These are phyloP conservation scores for Nilaparvata lugens DNA, from an alignment of 1,140 invertebrate species.

Conservation along the genomic window DNA sequence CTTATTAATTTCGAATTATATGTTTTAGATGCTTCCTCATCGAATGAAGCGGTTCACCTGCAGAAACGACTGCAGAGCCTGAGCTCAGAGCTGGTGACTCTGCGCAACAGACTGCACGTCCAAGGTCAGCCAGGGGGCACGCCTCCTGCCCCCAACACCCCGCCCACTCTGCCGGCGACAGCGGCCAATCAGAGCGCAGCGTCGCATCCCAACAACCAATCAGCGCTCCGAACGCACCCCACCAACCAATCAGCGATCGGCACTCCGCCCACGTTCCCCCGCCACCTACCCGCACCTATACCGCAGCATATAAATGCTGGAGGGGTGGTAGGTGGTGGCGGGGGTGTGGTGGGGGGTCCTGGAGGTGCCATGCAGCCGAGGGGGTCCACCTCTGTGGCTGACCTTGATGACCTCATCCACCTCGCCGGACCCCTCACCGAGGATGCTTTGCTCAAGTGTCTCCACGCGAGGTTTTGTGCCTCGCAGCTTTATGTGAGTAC, in stretches of 20 bases:
- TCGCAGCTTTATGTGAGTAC: slow-evolving; percentile 80
- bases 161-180: slow-evolving; percentile 24
- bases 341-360: slow-evolving; percentile 12
- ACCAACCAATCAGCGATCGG: slow-evolving; percentile 32
- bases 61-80: slow-evolving; percentile 80
- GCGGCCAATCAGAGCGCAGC: not conserved
- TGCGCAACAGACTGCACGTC: slow-evolving; percentile 75
- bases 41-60: slow-evolving; percentile 84
- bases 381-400: slow-evolving; percentile 23
- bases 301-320: slow-evolving; percentile 28
- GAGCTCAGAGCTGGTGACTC: slow-evolving; percentile 79
- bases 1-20: too few species aligned
- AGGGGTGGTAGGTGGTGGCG: slow-evolving; percentile 28
- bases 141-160: slow-evolving; percentile 23
- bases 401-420: slow-evolving; percentile 84
- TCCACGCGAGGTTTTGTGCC: slow-evolving; percentile 78
- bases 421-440: slow-evolving; percentile 84
- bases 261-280: slow-evolving; percentile 33
- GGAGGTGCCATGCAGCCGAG: slow-evolving; percentile 5
- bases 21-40: slow-evolving; percentile 78
- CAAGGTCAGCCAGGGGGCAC: slow-evolving; percentile 35
- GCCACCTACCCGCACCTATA: slow-evolving; percentile 33
- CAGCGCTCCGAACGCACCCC: slow-evolving; percentile 30
- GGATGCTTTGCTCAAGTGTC: slow-evolving; percentile 81
- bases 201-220: slow-evolving; percentile 24